Percentiles rank a stretch among this genome's conserved stretches.
Evolutionary conservation across 1,140 invertebrate species (phyloP).

Genomic region (Campodea augens): DNA sequence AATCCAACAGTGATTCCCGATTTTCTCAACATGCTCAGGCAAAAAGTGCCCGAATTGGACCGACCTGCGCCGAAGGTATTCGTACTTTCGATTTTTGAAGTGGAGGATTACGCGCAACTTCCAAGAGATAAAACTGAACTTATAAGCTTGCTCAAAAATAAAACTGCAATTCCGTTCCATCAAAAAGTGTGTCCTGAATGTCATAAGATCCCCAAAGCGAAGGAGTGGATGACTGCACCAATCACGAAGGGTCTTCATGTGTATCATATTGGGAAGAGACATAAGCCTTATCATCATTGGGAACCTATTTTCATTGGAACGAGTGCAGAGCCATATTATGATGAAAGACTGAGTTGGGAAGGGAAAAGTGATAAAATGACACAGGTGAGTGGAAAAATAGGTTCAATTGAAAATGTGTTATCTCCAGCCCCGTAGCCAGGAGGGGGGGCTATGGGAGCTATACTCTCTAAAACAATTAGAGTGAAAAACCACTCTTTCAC

Average conservation of each 20-base stretch:
- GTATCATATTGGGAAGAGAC: constrained; percentile 65
- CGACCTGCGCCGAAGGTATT: constrained; percentile 51
- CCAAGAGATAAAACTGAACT: constrained; percentile 54
- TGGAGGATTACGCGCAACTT: constrained; percentile 45
- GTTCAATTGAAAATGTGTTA: too few relatives aligned
- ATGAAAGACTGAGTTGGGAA: constrained; percentile 71
- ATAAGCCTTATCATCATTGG: constrained; percentile 62
- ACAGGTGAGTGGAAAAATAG: constrained; percentile 60
- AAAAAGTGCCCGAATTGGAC: constrained; percentile 40
- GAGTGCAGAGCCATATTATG: constrained; percentile 67
- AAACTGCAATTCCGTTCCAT: constrained; percentile 72
- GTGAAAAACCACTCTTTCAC: too few relatives aligned
- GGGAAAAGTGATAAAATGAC: constrained; percentile 87
- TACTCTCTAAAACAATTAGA: too few relatives aligned
- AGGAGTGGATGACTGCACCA: constrained; percentile 55
- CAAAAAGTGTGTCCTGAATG: constrained; percentile 73
- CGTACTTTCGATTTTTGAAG: constrained; percentile 64
- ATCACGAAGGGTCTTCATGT: constrained; percentile 49
- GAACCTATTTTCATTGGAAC: constrained; percentile 79
- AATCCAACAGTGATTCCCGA: constrained; percentile 50
- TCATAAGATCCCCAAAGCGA: constrained; percentile 65
- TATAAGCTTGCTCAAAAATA: constrained; percentile 43
- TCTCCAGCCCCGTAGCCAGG: too few relatives aligned
- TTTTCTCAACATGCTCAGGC: constrained; percentile 63
- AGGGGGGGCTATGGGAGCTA: too few relatives aligned